Base-by-base conservation (phyloP, 2,113 vertebrate species). In the Phylloscopus trochilus region DNA sequence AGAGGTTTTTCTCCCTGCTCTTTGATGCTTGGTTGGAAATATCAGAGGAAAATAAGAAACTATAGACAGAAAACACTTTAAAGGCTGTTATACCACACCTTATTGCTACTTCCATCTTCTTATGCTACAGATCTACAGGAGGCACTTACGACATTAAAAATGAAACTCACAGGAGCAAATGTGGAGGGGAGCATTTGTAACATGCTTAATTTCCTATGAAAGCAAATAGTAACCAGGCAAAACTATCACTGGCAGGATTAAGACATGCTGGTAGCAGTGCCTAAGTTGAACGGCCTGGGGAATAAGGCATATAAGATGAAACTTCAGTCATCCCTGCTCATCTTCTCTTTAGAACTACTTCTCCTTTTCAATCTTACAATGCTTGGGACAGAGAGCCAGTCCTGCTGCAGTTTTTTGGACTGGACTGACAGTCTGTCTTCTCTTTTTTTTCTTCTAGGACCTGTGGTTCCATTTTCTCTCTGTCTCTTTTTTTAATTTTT, bases 41-140 rank as follows among this genome's bases (percentile, higher is more conserved):
- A 66, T 21, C 28, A 76, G 47, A 83, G 55, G 84, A 87, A 94
- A 92, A 90, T 78, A 75, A 95, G 76, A 94, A 53, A 11, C 53
- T 85, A 37, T 80, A 89, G 95, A 92, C 62, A 95, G 76, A 94
- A 93, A 92, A 37, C 37, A 58, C 72, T 94, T 92, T 85, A 80
- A 41, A 84, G 15, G 14, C 44, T 33, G 59, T 91, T 93, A 72
- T 58, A 88, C 22, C 66, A 82, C 66, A 86, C 46, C 35, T 94
- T 66, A 43, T 46, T 81, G 22, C 52, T 86, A 75, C 5, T 93
- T 89, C 79, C 83, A 3, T 60, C 39, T 89, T 60, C 62, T 68
- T 80, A 23, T 78, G 35, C 84, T 83, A 30, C 52, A 49, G 44
- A 63, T 76, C 75, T 85, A 39, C 43, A 92, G 72, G n/a, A 92